Evolutionary conservation across 2,797 vertebrate genomes (phyloP).

Genomic region (Chromis chromis): DNA sequence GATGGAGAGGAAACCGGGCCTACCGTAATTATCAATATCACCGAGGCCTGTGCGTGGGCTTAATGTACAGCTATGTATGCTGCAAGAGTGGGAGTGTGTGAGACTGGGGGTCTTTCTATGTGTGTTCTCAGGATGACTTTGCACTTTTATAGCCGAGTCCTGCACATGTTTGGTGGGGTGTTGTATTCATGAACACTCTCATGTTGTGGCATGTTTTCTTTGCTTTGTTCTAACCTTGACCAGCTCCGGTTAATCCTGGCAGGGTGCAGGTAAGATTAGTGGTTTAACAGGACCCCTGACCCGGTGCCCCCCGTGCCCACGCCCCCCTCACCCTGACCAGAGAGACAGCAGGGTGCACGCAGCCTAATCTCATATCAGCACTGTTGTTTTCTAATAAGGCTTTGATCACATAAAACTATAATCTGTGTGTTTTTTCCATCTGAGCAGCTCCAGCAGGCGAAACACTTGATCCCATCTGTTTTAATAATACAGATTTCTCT

Average conservation of each 20-base stretch:
- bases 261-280: constrained; percentile 64
- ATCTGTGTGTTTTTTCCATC: constrained; percentile 33
- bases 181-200: constrained; percentile 33
- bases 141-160: constrained; percentile 27
- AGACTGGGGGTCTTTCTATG: constrained; percentile 11
- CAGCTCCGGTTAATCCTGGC: constrained; percentile 65
- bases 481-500: constrained; percentile 16
- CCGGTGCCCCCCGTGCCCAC: constrained; percentile 6
- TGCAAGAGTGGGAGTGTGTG: background rate
- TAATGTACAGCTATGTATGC: constrained; percentile 7
- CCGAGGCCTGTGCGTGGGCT: constrained; percentile 12
- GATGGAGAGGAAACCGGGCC: constrained; percentile 36
- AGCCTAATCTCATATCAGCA: constrained; percentile 21
- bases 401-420: constrained; percentile 25
- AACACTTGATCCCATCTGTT: constrained; percentile 27
- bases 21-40: constrained; percentile 27
- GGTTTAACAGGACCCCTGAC: constrained; percentile 52
- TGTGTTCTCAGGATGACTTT: constrained; percentile 36
- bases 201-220: constrained; percentile 45
- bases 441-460: constrained; percentile 33
- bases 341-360: constrained; percentile 24
- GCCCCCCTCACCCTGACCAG: background rate
- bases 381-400: constrained; percentile 14
- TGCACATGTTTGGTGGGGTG: constrained; percentile 13
- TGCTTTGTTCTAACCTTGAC: constrained; percentile 44